Evolutionary conservation across 2,888 invertebrate species (phyloP).

Genomic region (Sesamia inferens): DNA sequence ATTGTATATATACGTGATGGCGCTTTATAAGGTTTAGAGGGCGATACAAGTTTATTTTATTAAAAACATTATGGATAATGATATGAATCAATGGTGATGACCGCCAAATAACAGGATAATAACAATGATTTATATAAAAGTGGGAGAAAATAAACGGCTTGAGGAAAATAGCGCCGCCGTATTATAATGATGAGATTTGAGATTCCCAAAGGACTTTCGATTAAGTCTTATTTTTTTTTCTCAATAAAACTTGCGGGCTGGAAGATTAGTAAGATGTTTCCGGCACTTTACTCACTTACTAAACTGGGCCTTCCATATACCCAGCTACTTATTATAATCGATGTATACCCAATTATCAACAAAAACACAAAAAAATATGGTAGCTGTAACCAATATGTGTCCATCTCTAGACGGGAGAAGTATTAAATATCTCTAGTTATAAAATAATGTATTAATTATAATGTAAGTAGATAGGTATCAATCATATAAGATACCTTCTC

Average conservation of each 20-base stretch:
- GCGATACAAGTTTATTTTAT: conserved; percentile 26
- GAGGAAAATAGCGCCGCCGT: conserved; percentile 12
- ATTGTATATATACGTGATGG: conserved; percentile 11
- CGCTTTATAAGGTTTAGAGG: conserved; percentile 4
- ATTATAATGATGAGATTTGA: conserved; percentile 36
- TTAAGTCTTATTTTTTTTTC: conserved; percentile 19
- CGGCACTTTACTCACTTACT: conserved; percentile 29
- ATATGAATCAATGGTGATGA: conserved; percentile 31
- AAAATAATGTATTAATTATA: conserved; percentile 15
- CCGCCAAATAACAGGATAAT: conserved; percentile 35
- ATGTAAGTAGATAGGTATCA: conserved; percentile 45
- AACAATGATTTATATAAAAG: conserved; percentile 33
- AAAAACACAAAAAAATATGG: conserved; percentile 24
- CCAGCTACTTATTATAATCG: conserved; percentile 22
- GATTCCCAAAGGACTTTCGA: conserved; percentile 24
- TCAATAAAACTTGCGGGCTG: conserved; percentile 15
- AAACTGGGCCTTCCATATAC: neutral
- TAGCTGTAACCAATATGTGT: conserved; percentile 42
- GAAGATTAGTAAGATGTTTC: conserved; percentile 43
- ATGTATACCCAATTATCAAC: conserved; percentile 32
- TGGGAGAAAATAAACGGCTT: conserved; percentile 26
- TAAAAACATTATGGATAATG: conserved; percentile 24
- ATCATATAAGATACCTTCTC: conserved; percentile 41
- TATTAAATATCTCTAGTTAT: conserved; percentile 44
- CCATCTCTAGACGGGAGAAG: conserved; percentile 55